Percentiles rank a stretch among this genome's conserved stretches.
phyloP scores from a whole-genome alignment of 2,888 invertebrate species.

The Bruchidius siliquastri region DNA sequence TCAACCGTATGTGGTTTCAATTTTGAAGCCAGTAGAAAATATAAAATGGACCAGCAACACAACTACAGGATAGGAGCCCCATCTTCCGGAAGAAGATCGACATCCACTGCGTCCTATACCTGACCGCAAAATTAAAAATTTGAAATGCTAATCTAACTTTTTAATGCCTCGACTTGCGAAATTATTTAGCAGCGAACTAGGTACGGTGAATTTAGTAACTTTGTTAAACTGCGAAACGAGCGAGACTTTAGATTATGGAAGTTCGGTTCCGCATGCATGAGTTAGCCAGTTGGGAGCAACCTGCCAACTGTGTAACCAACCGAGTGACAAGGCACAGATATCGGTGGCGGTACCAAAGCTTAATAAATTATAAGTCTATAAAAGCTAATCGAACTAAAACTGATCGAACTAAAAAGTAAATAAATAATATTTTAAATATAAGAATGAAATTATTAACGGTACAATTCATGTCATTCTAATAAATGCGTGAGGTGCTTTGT shows the following conservation, averaged over 20 bases:
- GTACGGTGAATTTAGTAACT: constrained; percentile 9
- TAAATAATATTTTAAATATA: too few relatives aligned
- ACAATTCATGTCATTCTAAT: too few relatives aligned
- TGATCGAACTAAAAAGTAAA: too few relatives aligned
- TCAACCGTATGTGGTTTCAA: too few relatives aligned
- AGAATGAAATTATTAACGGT: too few relatives aligned
- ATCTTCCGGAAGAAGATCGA: background rate
- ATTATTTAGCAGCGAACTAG: constrained; percentile 8
- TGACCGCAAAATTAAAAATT: constrained; percentile 13
- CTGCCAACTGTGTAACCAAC: background rate
- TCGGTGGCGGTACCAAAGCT: too few relatives aligned
- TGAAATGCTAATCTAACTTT: constrained; percentile 14
- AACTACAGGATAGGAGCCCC: too few relatives aligned
- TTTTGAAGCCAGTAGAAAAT: too few relatives aligned
- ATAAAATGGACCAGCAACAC: too few relatives aligned
- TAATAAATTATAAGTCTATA: too few relatives aligned
- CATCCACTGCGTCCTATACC: background rate
- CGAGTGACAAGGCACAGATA: background rate
- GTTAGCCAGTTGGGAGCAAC: background rate
- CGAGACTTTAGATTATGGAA: background rate
- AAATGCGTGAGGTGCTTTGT: too few relatives aligned
- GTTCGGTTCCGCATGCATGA: background rate
- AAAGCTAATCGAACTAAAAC: too few relatives aligned
- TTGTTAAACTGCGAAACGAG: constrained; percentile 11
- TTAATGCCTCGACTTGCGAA: constrained; percentile 9